Conservation (phyloP, 2,888 invertebrate genomes). For the Cryptocephalus primarius region DNA sequence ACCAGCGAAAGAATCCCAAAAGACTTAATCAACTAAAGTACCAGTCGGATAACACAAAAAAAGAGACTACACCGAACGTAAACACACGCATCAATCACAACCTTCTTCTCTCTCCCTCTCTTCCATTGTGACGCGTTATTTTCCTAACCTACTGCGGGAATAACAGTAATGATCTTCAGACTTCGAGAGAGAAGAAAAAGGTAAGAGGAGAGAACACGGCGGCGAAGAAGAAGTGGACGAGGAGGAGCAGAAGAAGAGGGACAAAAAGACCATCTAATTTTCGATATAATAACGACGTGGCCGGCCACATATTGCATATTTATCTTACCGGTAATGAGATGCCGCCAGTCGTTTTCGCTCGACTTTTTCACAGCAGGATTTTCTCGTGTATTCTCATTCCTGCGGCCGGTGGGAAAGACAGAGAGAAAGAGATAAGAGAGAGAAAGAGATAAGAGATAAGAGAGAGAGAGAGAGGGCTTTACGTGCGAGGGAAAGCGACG, state of each 20-base stretch:
- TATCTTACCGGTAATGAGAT: slow-evolving; percentile 17
- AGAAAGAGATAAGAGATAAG: background rate
- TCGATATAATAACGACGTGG: slow-evolving; percentile 18
- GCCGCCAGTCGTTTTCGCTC: slow-evolving; percentile 14
- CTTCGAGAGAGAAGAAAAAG: too few relatives aligned
- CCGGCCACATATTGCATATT: slow-evolving; percentile 13
- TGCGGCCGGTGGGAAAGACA: background rate
- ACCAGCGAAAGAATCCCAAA: too few relatives aligned
- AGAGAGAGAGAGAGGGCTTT: background rate
- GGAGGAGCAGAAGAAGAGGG: too few relatives aligned
- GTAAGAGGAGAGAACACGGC: too few relatives aligned
- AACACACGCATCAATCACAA: too few relatives aligned
- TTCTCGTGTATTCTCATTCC: slow-evolving; percentile 6
- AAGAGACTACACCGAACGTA: too few relatives aligned
- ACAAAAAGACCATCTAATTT: slow-evolving; percentile 7
- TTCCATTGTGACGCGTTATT: background rate
- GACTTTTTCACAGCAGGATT: slow-evolving; percentile 15
- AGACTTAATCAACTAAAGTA: too few relatives aligned
- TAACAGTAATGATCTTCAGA: background rate
- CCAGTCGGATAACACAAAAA: too few relatives aligned
- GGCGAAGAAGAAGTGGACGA: too few relatives aligned
- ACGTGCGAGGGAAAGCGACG: background rate
- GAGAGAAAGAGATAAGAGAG: background rate
- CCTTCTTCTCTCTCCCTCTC: too few relatives aligned
- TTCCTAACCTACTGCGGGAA: background rate